Percentiles rank a stretch among this genome's conserved stretches.
These are phyloP conservation scores for Umimayanthus kanabou DNA, from an alignment of 92 coral and sea anemone species.

Conservation along the genomic window DNA sequence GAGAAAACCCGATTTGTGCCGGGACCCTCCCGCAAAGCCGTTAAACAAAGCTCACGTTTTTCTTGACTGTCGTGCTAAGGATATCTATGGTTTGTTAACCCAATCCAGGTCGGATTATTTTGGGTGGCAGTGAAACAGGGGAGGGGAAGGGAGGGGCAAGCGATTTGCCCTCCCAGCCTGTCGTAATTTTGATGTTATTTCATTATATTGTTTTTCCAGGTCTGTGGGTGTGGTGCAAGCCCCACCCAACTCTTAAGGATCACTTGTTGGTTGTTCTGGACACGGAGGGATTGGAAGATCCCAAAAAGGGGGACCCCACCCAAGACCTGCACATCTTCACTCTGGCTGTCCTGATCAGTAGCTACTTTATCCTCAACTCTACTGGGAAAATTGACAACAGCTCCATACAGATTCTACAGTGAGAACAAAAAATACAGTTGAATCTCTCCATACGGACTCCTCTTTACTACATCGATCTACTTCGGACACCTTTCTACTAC, in stretches of 20 bases:
- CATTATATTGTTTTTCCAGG: background rate
- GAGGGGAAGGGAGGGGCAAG: too few species aligned
- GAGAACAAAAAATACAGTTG: background rate
- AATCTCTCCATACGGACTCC: too few species aligned
- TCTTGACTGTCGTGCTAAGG: too few species aligned
- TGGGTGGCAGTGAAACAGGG: too few species aligned
- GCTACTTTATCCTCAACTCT: constrained; percentile 28
- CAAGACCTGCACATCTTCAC: constrained; percentile 33
- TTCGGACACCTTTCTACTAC: too few species aligned
- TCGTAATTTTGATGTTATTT: background rate
- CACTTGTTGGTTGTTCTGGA: constrained; percentile 29
- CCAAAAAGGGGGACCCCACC: constrained; percentile 23
- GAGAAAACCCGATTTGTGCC: too few species aligned
- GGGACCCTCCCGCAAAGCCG: too few species aligned
- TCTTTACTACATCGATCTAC: too few species aligned
- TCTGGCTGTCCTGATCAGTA: constrained; percentile 28
- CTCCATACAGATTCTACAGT: constrained; percentile 34
- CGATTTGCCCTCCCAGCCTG: too few species aligned
- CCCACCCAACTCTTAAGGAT: constrained; percentile 31
- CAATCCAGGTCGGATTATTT: too few species aligned
- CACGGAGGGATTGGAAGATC: constrained; percentile 35
- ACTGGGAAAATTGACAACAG: constrained; percentile 35
- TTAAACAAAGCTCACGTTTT: too few species aligned
- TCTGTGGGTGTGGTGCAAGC: constrained; percentile 43
- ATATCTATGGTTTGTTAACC: too few species aligned